Conservation (phyloP, 1,140 invertebrate genomes). For the Pseudobourletiella spinata region DNA sequence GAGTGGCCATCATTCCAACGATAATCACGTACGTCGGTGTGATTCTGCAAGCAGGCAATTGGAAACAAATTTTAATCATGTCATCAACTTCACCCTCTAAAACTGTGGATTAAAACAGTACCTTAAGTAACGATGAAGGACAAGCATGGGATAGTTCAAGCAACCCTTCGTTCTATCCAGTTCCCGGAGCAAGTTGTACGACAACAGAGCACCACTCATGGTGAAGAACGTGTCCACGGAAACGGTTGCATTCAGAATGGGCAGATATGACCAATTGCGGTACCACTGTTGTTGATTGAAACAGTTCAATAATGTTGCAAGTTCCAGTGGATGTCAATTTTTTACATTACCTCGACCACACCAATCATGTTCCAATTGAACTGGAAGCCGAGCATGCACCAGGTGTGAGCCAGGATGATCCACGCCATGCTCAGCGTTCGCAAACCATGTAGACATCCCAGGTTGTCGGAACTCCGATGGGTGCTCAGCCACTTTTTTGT, state of each 20-base stretch:
- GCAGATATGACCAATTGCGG: neutral
- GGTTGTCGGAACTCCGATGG: slow-evolving; percentile 25
- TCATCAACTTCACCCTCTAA: no score
- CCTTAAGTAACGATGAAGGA: slow-evolving; percentile 36
- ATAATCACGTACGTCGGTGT: slow-evolving; percentile 36
- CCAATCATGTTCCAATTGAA: slow-evolving; percentile 4
- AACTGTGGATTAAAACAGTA: slow-evolving; percentile 13
- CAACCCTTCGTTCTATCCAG: slow-evolving; percentile 28
- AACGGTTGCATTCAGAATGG: slow-evolving; percentile 40
- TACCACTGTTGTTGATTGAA: neutral
- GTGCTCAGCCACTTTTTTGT: slow-evolving; percentile 40
- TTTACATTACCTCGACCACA: slow-evolving; percentile 1
- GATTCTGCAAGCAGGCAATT: slow-evolving; percentile 24
- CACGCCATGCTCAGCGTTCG: slow-evolving; percentile 46
- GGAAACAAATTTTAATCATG: neutral
- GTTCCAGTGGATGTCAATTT: neutral
- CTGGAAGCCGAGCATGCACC: neutral
- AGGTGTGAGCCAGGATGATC: slow-evolving; percentile 47
- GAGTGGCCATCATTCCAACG: slow-evolving; percentile 20
- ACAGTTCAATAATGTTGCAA: slow-evolving; percentile 1
- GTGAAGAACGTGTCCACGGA: slow-evolving; percentile 46
- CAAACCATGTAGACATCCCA: slow-evolving; percentile 40
- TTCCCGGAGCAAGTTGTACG: slow-evolving; percentile 33
- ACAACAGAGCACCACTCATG: slow-evolving; percentile 36
- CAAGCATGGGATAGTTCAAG: slow-evolving; percentile 33